Base-by-base conservation (phyloP, 30 jellyfish, hydroid and myxozoan species). In the Cassiopea xamachana region DNA sequence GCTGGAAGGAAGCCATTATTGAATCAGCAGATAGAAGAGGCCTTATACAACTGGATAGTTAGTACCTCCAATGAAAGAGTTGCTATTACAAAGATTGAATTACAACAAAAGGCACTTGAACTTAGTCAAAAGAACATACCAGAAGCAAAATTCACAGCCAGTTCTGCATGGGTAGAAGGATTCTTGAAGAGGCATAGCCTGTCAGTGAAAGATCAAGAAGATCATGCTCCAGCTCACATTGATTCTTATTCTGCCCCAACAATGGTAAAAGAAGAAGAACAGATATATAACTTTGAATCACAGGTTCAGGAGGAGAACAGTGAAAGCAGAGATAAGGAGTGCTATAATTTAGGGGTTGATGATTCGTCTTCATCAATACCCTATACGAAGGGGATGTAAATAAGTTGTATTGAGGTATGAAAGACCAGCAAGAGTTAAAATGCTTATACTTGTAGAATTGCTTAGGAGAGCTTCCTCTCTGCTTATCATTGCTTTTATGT, bases 1-100 rank as follows among this genome's bases (percentile, higher is more conserved):
- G 95, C 95, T 60, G 95, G 95, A 44, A 78, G 95, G 59, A 88
- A 79, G 80, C 90, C 90, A 1, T 48, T 77, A 17, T 46, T 79
- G 60, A 79, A 79, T 67, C 76, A 78, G 59, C 83, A 73, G 77
- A 61, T 88, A 72, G 95, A 88, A 46, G 80, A 46, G 50, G 48
- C 72, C 6, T 60, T 88, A 55, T 80, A 46, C 73, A 75, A 79
- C 55, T 88, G 95, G 95, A 61, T 88, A 13, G 10, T 88, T 6
- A 15, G 45, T 44, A 69, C 74, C 17, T 60, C 88, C 27, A 88
- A 61, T 68, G 82, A 79, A 48, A 75, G 87, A 55, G 71, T 16
- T 16, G 62, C 82, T 1, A 60, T 88, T 55, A 77, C 95, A 79
- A 88, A 61, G 47, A 46, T 27, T 88, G 95, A 88, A 46, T 44